These are phyloP conservation scores for Melanotaenia nigrans DNA, from an alignment of 2,797 vertebrate genomes.

Conservation along the genomic window DNA sequence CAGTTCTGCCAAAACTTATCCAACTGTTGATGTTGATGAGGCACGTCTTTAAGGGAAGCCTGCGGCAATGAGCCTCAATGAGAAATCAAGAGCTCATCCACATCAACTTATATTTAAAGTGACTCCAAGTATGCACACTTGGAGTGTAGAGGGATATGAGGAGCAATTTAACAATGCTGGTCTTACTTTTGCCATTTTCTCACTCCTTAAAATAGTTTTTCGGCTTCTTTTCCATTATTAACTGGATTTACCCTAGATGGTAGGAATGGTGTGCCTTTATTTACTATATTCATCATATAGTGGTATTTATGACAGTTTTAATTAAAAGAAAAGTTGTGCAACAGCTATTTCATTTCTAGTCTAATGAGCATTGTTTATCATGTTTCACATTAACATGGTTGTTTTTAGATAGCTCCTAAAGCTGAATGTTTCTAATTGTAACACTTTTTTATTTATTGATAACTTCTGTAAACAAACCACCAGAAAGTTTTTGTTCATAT, in stretches of 20 bases:
- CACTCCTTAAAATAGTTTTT: background rate
- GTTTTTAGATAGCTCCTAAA: background rate
- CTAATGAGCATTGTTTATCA: background rate
- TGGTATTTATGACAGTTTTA: background rate
- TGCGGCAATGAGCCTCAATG: constrained; percentile 22
- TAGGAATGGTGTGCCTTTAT: background rate
- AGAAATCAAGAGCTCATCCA: constrained; percentile 11
- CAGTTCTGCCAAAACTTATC: constrained; percentile 34
- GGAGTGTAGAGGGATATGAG: background rate
- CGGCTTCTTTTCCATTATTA: background rate
- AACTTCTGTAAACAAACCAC: background rate
- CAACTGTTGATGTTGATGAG: constrained; percentile 34
- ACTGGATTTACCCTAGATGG: background rate
- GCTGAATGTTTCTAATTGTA: background rate
- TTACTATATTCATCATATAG: background rate
- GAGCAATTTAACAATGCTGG: background rate
- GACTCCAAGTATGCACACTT: constrained; percentile 15
- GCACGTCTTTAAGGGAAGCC: constrained; percentile 30
- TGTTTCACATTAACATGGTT: background rate
- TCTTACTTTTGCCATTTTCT: background rate
- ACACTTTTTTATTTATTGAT: background rate
- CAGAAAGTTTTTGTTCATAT: background rate
- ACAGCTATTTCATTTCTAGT: background rate
- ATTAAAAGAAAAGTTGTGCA: background rate
- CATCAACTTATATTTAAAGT: constrained; percentile 1